Percentiles rank a stretch among this genome's conserved stretches.
These are phyloP conservation scores for Tetramorium alpestre DNA, from an alignment of 1,140 invertebrate species.

Conservation along the genomic window DNA sequence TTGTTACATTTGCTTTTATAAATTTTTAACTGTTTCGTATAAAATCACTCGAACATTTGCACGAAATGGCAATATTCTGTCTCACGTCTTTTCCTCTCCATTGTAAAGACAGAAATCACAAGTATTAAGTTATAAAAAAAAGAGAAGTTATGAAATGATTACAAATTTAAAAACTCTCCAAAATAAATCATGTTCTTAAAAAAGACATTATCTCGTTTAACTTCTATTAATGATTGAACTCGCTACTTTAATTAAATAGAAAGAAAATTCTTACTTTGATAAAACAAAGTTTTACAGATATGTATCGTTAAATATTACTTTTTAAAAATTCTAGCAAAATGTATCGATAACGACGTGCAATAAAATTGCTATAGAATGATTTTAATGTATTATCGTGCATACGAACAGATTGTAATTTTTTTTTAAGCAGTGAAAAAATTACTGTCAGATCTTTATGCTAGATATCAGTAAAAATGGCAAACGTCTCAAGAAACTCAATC, in stretches of 20 bases:
- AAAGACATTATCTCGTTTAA: background rate
- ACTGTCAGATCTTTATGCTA: background rate
- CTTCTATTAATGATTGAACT: background rate
- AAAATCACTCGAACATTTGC: background rate
- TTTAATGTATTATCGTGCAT: background rate
- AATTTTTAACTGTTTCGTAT: background rate
- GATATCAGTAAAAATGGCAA: background rate
- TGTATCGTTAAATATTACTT: background rate
- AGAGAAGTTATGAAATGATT: background rate
- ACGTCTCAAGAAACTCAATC: background rate
- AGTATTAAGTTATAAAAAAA: background rate
- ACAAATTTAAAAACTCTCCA: background rate
- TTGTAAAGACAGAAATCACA: background rate
- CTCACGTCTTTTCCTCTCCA: background rate
- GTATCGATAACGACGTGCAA: background rate
- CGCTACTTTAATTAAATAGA: background rate
- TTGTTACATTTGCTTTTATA: background rate
- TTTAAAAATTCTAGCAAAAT: background rate
- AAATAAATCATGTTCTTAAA: background rate
- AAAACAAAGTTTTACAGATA: background rate
- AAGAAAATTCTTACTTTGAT: background rate
- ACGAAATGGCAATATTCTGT: background rate
- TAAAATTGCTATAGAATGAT: background rate
- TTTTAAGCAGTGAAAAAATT: conserved; percentile 13
- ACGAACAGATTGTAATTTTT: background rate